These are phyloP conservation scores for Xiphydria camelus DNA, from an alignment of 2,888 invertebrate genomes.

Conservation along the genomic window DNA sequence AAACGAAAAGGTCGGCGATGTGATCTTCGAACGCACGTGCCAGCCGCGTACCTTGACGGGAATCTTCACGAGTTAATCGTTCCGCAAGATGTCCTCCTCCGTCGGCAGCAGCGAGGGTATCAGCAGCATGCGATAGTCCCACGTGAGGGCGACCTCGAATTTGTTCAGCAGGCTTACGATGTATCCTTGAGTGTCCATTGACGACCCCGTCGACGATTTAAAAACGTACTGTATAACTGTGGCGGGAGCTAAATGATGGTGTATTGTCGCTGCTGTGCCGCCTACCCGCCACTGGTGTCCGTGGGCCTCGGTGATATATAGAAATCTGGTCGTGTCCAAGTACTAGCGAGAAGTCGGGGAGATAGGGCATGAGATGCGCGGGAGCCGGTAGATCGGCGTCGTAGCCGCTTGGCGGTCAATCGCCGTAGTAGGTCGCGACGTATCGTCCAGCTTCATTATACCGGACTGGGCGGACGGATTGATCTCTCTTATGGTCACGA, in stretches of 20 bases:
- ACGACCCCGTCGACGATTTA: conserved; percentile 81
- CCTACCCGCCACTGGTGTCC: too few relatives aligned
- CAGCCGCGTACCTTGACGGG: conserved; percentile 71
- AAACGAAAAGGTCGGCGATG: conserved; percentile 55
- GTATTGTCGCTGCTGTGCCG: too few relatives aligned
- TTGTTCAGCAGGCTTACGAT: conserved; percentile 91
- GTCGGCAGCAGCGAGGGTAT: conserved; percentile 89
- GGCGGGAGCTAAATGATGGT: too few relatives aligned
- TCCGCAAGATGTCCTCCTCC: conserved; percentile 66
- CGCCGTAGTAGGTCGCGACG: too few relatives aligned
- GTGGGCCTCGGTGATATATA: too few relatives aligned
- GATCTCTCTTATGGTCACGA: conserved; percentile 95
- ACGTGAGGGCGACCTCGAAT: conserved; percentile 95
- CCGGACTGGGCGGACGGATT: conserved; percentile 93
- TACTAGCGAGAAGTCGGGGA: too few relatives aligned
- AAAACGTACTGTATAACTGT: conserved; percentile 88
- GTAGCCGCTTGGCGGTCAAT: too few relatives aligned
- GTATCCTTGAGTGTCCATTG: conserved; percentile 73
- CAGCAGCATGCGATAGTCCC: conserved; percentile 88
- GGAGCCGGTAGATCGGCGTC: too few relatives aligned
- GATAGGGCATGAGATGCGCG: too few relatives aligned
- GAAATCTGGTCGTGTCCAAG: too few relatives aligned
- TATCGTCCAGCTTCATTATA: conserved; percentile 90
- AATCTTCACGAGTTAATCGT: conserved; percentile 56
- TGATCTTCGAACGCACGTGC: conserved; percentile 65